Evolutionary conservation across 2,888 invertebrate genomes (phyloP).

Genomic region (Drosophila meridiana): DNA sequence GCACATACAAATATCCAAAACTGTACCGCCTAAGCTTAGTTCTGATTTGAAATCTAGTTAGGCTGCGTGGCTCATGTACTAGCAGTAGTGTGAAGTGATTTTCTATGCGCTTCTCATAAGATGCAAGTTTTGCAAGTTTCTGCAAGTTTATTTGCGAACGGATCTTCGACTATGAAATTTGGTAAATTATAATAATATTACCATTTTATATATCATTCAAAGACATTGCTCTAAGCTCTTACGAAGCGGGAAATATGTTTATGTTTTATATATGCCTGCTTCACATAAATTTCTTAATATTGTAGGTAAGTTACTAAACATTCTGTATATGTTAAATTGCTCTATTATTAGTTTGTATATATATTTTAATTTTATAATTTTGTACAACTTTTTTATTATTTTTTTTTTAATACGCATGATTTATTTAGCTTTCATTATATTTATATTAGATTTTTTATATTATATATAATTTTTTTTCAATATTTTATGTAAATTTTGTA

Average conservation of each 20-base stretch:
- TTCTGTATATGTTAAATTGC: not conserved
- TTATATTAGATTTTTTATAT: not conserved
- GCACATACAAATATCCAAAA: slow-evolving; percentile 28
- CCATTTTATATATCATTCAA: not conserved
- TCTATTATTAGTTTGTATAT: too few species aligned
- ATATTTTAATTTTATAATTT: not conserved
- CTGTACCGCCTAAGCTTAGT: not conserved
- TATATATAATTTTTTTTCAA: not conserved
- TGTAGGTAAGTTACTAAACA: not conserved
- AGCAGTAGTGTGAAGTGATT: not conserved
- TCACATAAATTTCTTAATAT: not conserved
- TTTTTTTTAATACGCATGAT: too few species aligned
- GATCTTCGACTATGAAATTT: not conserved
- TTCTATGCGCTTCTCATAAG: not conserved
- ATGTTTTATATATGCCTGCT: not conserved
- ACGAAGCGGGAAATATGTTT: not conserved
- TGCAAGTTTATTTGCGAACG: not conserved
- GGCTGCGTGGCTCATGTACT: too few species aligned
- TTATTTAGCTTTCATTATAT: not conserved
- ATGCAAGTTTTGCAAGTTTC: not conserved
- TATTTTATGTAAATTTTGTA: not conserved
- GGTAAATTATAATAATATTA: not conserved
- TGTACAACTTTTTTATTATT: not conserved
- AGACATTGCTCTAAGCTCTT: not conserved
- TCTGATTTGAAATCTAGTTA: too few species aligned